Conservation (phyloP, 2,113 vertebrate species). For the Chamaetylas fuelleborni region DNA sequence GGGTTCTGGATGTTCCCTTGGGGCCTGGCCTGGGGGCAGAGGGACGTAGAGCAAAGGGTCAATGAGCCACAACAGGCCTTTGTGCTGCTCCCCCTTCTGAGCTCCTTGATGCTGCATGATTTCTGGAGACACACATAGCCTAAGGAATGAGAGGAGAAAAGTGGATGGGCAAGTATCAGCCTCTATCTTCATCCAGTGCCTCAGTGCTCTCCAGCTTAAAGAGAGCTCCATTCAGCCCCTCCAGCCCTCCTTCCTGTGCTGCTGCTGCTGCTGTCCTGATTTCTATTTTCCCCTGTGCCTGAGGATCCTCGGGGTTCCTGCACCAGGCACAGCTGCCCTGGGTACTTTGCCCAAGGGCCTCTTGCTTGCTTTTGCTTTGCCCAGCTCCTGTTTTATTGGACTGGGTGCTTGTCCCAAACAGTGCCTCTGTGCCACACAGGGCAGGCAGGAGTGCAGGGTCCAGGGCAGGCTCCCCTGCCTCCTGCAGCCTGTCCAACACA, state of each 20-base stretch:
- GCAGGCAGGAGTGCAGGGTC: background rate
- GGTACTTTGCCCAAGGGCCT: background rate
- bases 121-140: background rate
- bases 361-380: background rate
- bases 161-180: background rate
- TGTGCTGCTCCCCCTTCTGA: rapidly evolving
- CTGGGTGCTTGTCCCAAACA: background rate
- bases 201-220: background rate
- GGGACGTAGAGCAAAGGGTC: rapidly evolving
- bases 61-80: background rate
- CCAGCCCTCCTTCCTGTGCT: background rate
- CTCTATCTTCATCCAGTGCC: background rate
- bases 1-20: background rate
- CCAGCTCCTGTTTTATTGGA: background rate
- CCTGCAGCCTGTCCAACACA: background rate
- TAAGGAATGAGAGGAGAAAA: background rate
- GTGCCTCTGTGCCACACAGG: background rate
- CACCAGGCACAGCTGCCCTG: background rate
- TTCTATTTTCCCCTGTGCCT: background rate
- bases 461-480: background rate
- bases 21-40: too few species aligned
- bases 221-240: background rate
- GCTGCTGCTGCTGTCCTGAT: background rate
- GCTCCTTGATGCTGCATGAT: background rate
- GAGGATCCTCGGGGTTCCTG: background rate